Base-by-base conservation (phyloP, 1,140 invertebrate genomes). In the Sarcophaga bullata region DNA sequence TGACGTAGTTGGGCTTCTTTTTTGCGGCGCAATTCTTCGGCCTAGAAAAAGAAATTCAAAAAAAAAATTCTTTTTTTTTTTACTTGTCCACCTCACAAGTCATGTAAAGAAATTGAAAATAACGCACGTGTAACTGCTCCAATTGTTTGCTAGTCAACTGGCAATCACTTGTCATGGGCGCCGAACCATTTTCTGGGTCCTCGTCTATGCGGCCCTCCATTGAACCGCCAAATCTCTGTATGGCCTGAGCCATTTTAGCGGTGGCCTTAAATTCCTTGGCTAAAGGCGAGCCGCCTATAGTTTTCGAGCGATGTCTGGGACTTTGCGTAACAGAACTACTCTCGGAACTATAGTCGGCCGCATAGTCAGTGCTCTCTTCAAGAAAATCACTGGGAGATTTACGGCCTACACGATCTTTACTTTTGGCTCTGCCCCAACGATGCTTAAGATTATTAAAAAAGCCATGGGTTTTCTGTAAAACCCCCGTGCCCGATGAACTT, bases 1-100 rank as follows among this genome's bases (percentile, higher is more conserved):
- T 96, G 95, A 84, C 95, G 92, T 83, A 96, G 90, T 52, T 94
- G 93, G 76, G 94, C 92, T 90, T 96, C 95, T 84, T 95, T 92
- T 72, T 92, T 90, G 85, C 93, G 92, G 47, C 92, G 91, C 49
- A 91, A 88, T 90, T 95, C 95, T 86, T 94, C 93, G 75, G 87
- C 90, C 84, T 91, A 86, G 13, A 37, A 7, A 50, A 9, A 19
- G 3, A 50, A 13, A 19, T 37, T 68, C 8, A 15, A 76, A 50
- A n/a, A 49, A 76, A 82, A 4, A 50, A 81, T 17, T n/a, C n/a
- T 8, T 50, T 50, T 50, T 50, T 50, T 50, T 6, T 50, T 50
- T n/a, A n/a, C n/a, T 15, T 62, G 10, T 62, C n/a, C n/a, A 7
- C 10, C 6, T 62, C 11, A 7, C 4, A 25, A 73, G 25, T 47